Evolutionary conservation across 2,888 invertebrate species (phyloP).

Genomic region (Eupithecia exiguata): DNA sequence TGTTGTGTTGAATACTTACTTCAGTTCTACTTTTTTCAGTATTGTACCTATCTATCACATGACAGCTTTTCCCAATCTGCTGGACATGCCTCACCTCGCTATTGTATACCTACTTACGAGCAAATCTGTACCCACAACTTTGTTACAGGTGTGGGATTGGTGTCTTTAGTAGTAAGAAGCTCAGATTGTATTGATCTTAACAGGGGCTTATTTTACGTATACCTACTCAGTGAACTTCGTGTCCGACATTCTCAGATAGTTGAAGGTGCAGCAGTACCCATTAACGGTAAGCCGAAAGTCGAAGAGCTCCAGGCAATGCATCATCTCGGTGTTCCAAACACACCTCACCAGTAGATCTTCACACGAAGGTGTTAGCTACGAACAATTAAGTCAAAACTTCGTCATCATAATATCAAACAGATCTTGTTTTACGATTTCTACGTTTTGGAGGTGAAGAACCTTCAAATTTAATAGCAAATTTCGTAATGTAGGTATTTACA

Average conservation of each 20-base stretch:
- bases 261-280: slow-evolving; percentile 85
- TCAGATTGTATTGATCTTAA: neutral
- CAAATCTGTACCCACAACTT: no score
- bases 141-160: no score
- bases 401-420: neutral
- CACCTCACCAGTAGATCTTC: slow-evolving; percentile 77
- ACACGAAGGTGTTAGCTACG: slow-evolving; percentile 78
- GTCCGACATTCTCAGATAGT: slow-evolving; percentile 78
- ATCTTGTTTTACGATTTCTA: neutral
- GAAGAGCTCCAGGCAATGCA: slow-evolving; percentile 78
- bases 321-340: slow-evolving; percentile 74
- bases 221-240: slow-evolving; percentile 67
- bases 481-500: neutral
- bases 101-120: neutral
- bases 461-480: slow-evolving; percentile 4
- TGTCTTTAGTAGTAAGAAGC: neutral
- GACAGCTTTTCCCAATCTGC: no score
- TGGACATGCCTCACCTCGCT: neutral
- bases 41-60: no score
- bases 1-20: no score
- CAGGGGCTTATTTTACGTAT: neutral
- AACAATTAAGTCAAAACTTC: slow-evolving; percentile 28
- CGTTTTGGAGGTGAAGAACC: neutral
- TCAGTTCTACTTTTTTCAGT: no score
- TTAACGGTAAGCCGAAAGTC: slow-evolving; percentile 83